Conservation (phyloP, 2,888 invertebrate species). For the Platycnemis pennipes region DNA sequence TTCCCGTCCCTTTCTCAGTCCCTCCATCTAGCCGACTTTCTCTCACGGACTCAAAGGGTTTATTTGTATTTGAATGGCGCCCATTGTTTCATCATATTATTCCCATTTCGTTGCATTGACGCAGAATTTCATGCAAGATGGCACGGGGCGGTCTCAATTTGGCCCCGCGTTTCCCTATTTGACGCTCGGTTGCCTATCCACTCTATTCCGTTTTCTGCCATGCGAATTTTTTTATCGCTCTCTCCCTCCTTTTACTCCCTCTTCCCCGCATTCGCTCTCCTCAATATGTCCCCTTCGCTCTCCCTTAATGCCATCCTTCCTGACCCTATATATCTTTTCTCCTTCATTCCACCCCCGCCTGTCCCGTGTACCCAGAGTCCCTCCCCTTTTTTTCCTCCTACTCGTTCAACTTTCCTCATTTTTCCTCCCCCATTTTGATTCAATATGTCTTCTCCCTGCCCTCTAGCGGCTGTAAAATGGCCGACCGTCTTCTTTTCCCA, state of each 20-base stretch:
- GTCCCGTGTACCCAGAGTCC: not conserved
- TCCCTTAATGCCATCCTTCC: conserved; percentile 32
- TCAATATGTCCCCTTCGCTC: not conserved
- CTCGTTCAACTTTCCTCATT: conserved; percentile 26
- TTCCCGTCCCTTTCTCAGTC: not conserved
- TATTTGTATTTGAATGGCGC: not conserved
- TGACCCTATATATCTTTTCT: not conserved
- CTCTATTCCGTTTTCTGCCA: not conserved
- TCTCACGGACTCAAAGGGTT: not conserved
- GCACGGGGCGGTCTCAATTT: not conserved
- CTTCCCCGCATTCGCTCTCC: not conserved
- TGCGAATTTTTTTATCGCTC: not conserved
- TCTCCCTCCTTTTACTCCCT: not conserved
- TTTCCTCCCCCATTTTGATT: conserved; percentile 29
- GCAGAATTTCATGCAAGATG: not conserved
- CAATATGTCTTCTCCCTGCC: conserved; percentile 15
- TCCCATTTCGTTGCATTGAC: conserved; percentile 20
- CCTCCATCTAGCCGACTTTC: no score
- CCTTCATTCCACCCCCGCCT: not conserved
- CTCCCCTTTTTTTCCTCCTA: not conserved
- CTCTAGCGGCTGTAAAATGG: not conserved
- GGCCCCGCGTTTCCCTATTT: not conserved
- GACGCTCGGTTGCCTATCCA: not conserved
- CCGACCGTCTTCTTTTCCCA: not conserved
- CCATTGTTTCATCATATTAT: conserved; percentile 5